A percentile compares a stretch with the other conserved stretches of the same genome.
phyloP scores from a whole-genome alignment of 2,113 vertebrate genomes.

The Vireo altiloquus region DNA sequence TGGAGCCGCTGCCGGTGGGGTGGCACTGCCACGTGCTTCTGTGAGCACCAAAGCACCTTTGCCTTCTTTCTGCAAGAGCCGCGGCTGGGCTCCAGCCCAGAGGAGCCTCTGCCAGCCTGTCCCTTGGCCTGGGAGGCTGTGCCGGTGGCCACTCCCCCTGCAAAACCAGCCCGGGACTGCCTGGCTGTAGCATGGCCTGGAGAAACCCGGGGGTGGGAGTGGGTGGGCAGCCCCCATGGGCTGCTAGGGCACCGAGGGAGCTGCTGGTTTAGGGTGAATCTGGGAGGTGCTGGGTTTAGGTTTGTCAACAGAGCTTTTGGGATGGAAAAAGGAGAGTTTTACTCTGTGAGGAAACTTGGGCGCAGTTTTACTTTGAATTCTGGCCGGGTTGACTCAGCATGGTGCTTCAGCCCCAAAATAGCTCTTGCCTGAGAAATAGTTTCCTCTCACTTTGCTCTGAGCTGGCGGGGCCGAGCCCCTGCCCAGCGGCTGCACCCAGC shows the following conservation, averaged over 20 bases:
- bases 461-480: not conserved
- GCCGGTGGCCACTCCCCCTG: not conserved
- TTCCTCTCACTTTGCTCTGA: not conserved
- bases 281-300: not conserved
- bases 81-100: not conserved
- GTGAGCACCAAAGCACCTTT: not conserved
- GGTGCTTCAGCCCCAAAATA: not conserved
- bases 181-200: rapidly evolving
- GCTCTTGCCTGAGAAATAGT: not conserved
- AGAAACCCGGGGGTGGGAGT: rapidly evolving
- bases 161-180: not conserved
- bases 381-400: not conserved
- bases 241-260: not conserved
- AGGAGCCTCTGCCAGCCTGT: not conserved
- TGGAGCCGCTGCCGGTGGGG: not conserved
- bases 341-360: not conserved
- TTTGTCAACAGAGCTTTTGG: not conserved
- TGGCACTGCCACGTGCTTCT: not conserved
- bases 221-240: not conserved
- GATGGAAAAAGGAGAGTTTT: not conserved
- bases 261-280: not conserved
- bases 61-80: not conserved
- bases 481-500: rapidly evolving
- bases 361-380: not conserved
- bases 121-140: not conserved